A percentile compares a stretch with the other conserved stretches of the same genome.
phyloP scores from a whole-genome alignment of 2,888 invertebrate genomes.

The Drosophila buzzatii region DNA sequence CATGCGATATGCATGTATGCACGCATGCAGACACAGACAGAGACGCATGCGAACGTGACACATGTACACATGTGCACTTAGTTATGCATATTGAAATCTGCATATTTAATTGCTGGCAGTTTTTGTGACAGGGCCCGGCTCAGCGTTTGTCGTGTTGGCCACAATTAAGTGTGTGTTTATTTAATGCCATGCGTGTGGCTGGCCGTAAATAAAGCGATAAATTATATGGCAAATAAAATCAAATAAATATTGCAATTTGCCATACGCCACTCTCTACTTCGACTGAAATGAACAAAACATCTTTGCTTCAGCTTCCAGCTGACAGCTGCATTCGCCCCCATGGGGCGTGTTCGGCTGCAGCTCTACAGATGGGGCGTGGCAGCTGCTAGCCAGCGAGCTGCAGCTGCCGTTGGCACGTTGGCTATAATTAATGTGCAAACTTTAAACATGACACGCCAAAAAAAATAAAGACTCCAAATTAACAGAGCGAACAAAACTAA shows the following conservation, averaged over 20 bases:
- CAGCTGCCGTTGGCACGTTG: constrained; percentile 20
- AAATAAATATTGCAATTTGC: constrained; percentile 31
- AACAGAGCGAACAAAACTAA: not conserved
- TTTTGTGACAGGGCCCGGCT: constrained; percentile 42
- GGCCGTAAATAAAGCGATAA: constrained; percentile 7
- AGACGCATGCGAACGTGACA: constrained; percentile 3
- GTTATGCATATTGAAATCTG: constrained; percentile 30
- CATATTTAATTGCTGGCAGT: constrained; percentile 38
- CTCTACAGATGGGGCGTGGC: not conserved
- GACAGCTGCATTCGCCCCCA: constrained; percentile 19
- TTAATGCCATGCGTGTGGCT: constrained; percentile 26
- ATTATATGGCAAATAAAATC: constrained; percentile 20
- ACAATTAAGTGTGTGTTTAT: constrained; percentile 72
- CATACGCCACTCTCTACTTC: no score
- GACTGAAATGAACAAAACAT: constrained; percentile 56
- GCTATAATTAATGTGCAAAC: constrained; percentile 58
- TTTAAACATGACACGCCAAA: constrained; percentile 32
- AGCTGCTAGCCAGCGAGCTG: constrained; percentile 8
- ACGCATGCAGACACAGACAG: not conserved
- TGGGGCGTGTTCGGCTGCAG: not conserved
- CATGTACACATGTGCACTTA: constrained; percentile 6
- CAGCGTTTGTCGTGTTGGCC: constrained; percentile 46
- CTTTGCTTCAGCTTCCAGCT: constrained; percentile 15
- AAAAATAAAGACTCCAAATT: not conserved
- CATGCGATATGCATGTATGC: not conserved